Evolutionary conservation across 2,888 invertebrate species (phyloP).

Genomic region (Cheiracanthium punctorium): DNA sequence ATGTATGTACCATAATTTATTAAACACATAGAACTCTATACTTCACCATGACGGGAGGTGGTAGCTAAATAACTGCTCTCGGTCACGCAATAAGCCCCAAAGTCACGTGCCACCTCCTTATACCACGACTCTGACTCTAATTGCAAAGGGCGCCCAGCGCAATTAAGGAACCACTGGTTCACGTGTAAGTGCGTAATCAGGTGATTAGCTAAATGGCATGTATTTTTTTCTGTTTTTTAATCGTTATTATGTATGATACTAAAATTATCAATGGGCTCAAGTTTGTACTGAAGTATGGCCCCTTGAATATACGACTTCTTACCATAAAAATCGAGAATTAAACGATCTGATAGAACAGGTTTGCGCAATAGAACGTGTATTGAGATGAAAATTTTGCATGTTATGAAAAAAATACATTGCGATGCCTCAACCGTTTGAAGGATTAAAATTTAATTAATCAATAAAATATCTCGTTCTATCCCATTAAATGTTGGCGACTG

Average conservation of each 20-base stretch:
- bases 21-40: background rate
- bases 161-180: slow-evolving; percentile 15
- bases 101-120: slow-evolving; percentile 29
- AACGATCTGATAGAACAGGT: no score
- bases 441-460: no score
- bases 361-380: no score
- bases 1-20: slow-evolving; percentile 39
- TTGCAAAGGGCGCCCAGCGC: slow-evolving; percentile 2
- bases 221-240: background rate
- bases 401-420: no score
- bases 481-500: no score
- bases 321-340: no score
- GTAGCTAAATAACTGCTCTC: slow-evolving; percentile 24
- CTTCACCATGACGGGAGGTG: background rate
- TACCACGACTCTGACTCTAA: background rate
- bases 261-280: background rate
- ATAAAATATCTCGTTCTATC: no score
- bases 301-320: no score
- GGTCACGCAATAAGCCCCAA: slow-evolving; percentile 35
- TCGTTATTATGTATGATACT: background rate
- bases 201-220: background rate
- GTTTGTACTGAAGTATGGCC: no score
- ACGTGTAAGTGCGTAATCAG: slow-evolving; percentile 2
- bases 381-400: no score
- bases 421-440: no score